phyloP scores from a whole-genome alignment of 1,140 invertebrate genomes.

The Anagrus nilaparvatae region DNA sequence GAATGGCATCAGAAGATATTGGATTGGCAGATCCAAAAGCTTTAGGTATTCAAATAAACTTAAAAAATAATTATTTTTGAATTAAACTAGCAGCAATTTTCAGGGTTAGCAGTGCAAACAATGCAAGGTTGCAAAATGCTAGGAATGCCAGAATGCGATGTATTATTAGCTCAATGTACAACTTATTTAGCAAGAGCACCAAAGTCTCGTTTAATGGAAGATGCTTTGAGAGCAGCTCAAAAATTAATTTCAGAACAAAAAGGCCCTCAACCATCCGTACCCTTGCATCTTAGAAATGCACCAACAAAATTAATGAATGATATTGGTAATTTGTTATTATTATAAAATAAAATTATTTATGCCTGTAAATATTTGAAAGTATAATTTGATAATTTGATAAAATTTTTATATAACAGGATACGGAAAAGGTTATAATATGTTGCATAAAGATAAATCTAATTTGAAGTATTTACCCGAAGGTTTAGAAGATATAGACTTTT shows the following conservation, averaged over 20 bases:
- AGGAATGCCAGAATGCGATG: constrained; percentile 73
- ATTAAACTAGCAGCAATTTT: constrained; percentile 5
- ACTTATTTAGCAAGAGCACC: constrained; percentile 65
- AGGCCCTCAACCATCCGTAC: constrained; percentile 62
- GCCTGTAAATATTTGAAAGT: constrained; percentile 1
- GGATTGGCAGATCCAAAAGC: constrained; percentile 49
- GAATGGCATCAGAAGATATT: constrained; percentile 69
- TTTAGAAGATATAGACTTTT: constrained; percentile 54
- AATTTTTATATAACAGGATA: constrained; percentile 49
- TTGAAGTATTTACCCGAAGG: constrained; percentile 59
- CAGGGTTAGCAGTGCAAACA: constrained; percentile 55
- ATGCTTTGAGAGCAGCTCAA: constrained; percentile 51
- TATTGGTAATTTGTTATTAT: constrained; percentile 45
- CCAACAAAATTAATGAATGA: constrained; percentile 69
- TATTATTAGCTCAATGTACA: constrained; percentile 64
- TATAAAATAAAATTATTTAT: constrained; percentile 6
- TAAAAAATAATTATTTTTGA: not conserved
- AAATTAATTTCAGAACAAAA: constrained; percentile 49
- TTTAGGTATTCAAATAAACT: constrained; percentile 29
- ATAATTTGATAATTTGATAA: not conserved
- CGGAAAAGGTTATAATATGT: constrained; percentile 51
- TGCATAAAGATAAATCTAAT: constrained; percentile 45
- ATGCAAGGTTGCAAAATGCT: constrained; percentile 71
- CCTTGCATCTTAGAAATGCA: constrained; percentile 67
- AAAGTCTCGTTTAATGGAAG: constrained; percentile 63